phyloP scores from a whole-genome alignment of 2,797 vertebrate genomes.

The Anomalospiza imberbis region DNA sequence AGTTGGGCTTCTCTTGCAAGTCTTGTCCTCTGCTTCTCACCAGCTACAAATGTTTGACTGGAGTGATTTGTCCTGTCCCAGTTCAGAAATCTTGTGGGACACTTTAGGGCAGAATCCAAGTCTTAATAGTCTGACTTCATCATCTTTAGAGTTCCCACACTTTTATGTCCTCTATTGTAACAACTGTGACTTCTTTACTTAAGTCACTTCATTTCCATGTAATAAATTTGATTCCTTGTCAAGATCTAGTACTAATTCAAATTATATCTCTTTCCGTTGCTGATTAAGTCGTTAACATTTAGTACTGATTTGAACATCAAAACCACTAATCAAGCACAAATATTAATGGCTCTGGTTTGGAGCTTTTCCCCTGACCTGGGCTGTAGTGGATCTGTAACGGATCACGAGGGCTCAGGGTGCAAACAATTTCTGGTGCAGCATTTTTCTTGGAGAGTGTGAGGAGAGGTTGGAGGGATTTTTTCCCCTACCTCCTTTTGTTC shows the following conservation, averaged over 20 bases:
- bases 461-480: background rate
- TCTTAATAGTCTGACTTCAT: background rate
- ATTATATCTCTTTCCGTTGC: constrained; percentile 50
- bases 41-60: background rate
- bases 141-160: background rate
- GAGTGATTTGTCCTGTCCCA: background rate
- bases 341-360: constrained; percentile 24
- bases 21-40: background rate
- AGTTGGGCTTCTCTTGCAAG: background rate
- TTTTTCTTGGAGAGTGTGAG: background rate
- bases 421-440: background rate
- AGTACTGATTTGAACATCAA: constrained; percentile 49
- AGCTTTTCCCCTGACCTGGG: background rate
- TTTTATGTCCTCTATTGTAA: background rate
- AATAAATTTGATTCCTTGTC: background rate
- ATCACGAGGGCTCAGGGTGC: background rate
- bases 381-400: background rate
- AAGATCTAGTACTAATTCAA: constrained; percentile 41
- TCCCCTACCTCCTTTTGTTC: background rate
- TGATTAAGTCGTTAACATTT: constrained; percentile 65
- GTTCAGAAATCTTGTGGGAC: background rate
- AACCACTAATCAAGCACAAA: constrained; percentile 44
- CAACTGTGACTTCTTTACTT: background rate
- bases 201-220: background rate
- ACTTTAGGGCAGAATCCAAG: background rate